phyloP scores from a whole-genome alignment of 2,888 invertebrate species.

The Papilio protenor region DNA sequence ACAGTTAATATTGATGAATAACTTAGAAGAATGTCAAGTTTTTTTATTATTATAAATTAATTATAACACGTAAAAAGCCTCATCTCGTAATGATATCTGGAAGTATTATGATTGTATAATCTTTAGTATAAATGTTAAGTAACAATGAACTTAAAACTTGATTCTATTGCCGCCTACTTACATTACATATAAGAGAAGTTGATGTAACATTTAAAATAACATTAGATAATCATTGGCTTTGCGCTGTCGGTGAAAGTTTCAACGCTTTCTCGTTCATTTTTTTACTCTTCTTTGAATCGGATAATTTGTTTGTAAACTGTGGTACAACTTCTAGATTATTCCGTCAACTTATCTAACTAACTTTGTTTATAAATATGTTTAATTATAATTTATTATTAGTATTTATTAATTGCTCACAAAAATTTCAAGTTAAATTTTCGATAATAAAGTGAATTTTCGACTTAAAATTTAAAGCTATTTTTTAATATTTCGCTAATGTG shows the following conservation, averaged over 20 bases:
- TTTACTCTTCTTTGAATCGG: conserved; percentile 14
- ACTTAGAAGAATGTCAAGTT: background rate
- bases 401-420: too few species aligned
- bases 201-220: conserved; percentile 62
- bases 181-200: conserved; percentile 54
- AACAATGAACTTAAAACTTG: conserved; percentile 34
- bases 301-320: background rate
- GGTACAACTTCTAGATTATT: background rate
- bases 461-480: too few species aligned
- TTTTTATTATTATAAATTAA: too few species aligned
- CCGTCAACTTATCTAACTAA: background rate
- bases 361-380: background rate
- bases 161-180: conserved; percentile 47
- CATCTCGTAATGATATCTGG: too few species aligned
- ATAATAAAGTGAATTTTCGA: too few species aligned
- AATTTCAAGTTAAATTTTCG: too few species aligned
- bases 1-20: background rate
- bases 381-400: too few species aligned
- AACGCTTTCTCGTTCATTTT: conserved; percentile 48
- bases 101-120: background rate
- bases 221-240: conserved; percentile 67
- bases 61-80: too few species aligned
- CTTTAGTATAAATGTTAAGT: background rate
- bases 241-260: conserved; percentile 62
- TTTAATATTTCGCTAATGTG: too few species aligned